Evolutionary conservation across 1,140 invertebrate species (phyloP).

Genomic region (Paracyclopina nana): DNA sequence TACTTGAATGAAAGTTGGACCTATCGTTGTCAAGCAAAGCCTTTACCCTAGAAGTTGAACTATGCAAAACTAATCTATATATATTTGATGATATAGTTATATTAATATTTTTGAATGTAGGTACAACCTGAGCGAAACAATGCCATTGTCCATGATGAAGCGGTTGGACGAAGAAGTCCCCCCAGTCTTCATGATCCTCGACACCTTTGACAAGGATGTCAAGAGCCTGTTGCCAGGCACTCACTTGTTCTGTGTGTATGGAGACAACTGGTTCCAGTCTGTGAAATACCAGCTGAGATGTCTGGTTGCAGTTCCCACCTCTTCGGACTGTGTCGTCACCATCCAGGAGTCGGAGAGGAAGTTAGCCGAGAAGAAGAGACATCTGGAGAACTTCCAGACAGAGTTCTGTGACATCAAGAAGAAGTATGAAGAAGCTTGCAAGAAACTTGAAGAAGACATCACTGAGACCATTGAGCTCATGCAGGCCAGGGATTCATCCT

Average conservation of each 20-base stretch:
- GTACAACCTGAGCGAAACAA: constrained; percentile 6
- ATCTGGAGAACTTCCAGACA: constrained; percentile 12
- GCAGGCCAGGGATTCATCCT: constrained; percentile 5
- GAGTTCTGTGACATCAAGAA: constrained; percentile 16
- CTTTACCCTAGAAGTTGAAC: too few relatives aligned
- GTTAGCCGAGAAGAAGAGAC: constrained; percentile 12
- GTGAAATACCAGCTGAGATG: constrained; percentile 9
- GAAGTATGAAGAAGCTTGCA: constrained; percentile 7
- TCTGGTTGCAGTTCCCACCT: background rate
- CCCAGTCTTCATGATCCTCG: constrained; percentile 13
- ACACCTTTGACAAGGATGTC: constrained; percentile 10
- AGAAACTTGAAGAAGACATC: constrained; percentile 9
- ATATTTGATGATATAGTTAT: too few relatives aligned
- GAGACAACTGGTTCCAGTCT: constrained; percentile 14
- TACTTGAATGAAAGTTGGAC: too few relatives aligned
- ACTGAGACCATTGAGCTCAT: constrained; percentile 11
- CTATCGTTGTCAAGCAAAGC: too few relatives aligned
- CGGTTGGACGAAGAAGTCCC: constrained; percentile 15
- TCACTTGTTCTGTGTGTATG: constrained; percentile 15
- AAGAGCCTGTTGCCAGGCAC: constrained; percentile 15
- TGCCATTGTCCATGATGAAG: constrained; percentile 15
- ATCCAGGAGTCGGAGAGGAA: constrained; percentile 4
- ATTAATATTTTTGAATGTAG: background rate
- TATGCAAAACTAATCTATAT: too few relatives aligned
- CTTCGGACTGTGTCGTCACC: background rate